A percentile compares a stretch with the other conserved stretches of the same genome.
Conservation (phyloP, 2,888 invertebrate species). For the Lasioglossum figueresi region DNA sequence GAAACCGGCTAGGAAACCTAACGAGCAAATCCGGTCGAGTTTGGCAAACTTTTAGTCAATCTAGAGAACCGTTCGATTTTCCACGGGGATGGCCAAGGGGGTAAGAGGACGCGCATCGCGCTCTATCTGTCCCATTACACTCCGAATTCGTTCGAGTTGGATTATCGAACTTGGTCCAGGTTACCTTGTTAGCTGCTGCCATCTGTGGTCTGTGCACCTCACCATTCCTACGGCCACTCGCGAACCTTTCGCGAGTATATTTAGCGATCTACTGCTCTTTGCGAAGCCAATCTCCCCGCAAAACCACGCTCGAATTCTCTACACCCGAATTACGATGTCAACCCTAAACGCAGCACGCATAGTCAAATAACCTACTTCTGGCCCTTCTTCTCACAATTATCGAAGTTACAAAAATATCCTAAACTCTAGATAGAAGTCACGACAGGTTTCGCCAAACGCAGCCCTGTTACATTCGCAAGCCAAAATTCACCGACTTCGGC, state of each 20-base stretch:
- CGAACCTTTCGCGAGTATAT: slow-evolving; percentile 41
- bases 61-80: slow-evolving; percentile 10
- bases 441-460: not conserved
- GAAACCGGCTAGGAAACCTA: not conserved
- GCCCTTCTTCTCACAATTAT: not conserved
- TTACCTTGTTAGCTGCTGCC: slow-evolving; percentile 75
- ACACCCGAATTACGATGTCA: not conserved
- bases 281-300: not conserved
- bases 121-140: slow-evolving; percentile 19
- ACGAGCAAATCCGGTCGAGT: not conserved
- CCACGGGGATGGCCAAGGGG: not conserved
- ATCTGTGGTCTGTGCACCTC: slow-evolving; percentile 59
- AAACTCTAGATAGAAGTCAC: not conserved
- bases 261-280: slow-evolving; percentile 14
- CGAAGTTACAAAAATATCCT: not conserved
- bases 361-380: not conserved
- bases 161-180: slow-evolving; percentile 58
- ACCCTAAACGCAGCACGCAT: not conserved
- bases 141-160: slow-evolving; percentile 29
- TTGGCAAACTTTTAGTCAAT: not conserved
- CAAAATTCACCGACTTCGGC: too few relatives aligned
- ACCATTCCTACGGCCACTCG: slow-evolving; percentile 42
- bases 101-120: slow-evolving; percentile 6
- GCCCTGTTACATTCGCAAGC: too few relatives aligned
- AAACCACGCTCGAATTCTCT: not conserved